Base-by-base conservation (phyloP, 2,888 invertebrate genomes). In the Villa cingulata region DNA sequence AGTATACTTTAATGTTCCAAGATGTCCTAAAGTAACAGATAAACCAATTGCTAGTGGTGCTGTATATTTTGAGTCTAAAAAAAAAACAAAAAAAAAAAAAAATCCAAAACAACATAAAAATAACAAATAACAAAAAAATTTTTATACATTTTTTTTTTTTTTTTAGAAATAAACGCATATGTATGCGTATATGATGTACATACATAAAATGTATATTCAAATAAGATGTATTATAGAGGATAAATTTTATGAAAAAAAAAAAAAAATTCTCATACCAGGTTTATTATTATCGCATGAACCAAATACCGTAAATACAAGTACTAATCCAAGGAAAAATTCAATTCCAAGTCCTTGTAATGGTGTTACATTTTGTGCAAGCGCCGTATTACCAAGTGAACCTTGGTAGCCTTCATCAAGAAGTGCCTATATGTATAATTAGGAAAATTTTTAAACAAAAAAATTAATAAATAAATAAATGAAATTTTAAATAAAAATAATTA, bases 11-110 rank as follows among this genome's bases (percentile, higher is more conserved):
- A 92, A 85, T 15, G 85, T 85, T 47, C 85, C 80, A 56, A 92
- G 72, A 66, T 94, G 92, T 7, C 89, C 86, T 51, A 88, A 72
- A 0, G 85, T 79, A 41, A 94, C 86, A 0, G 91, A 78, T 56
- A 94, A 74, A 0, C 94, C 94, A 59, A 94, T 92, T 48, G 89
- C 83, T 43, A 94, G 71, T 0, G 92, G 86, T 0, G 86, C 89
- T 1, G 86, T 81, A 36, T 82, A 78, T 59, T 84, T 86, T 59
- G 84, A 77, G 64, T 91, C 88, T 7, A 78, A 6, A 48, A 45
- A 15, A 40, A 16, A 20, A 15, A 20, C 27, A 18, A 46, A 14
- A 39, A 4, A 45, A 17, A 17, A 32, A 17, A 5, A 29, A 19
- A 16, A 43, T 16, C 5, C 4, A 43, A n/a, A n/a, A 17, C 34